Evolutionary conservation across 2,797 vertebrate genomes (phyloP), one percentile per base, ranked within the genome.

Genomic region (Scomberomorus guttatus): DNA sequence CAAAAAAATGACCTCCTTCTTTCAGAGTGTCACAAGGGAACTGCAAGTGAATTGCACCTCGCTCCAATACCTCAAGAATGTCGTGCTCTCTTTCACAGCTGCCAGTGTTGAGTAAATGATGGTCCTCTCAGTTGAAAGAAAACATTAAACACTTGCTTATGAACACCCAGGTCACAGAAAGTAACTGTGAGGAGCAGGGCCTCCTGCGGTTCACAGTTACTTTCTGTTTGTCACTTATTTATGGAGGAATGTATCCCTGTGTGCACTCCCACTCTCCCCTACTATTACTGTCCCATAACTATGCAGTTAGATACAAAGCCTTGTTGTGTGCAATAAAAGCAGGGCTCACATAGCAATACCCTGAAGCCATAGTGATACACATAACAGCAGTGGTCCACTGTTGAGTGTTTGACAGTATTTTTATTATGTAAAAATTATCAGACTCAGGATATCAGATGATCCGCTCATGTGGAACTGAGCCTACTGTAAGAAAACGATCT

Each of bases 221-320:
- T 85, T 82, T 84, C 67, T 84, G 78, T 24, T 79, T 54, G 87
- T 89, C 77, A 81, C 88, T 91, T 90, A 92, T 92, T 94, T 92
- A 92, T 92, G 87, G 90, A 94, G 91, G 93, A 94, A 94, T 93
- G 91, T 84, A 77, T 90, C 78, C 80, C 63, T 44, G 65, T 70
- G 66, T 24, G n/a, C 76, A 70, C 83, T 72, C 85, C 72, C 79
- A 91, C 90, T 89, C 84, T 79, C 44, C 82, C 56, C 80, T 77
- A 80, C 88, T 89, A 90, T 93, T 87, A 91, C 90, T 86, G 84
- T 88, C 87, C 82, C 87, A 85, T 90, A 86, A 90, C 80, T 80
- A 89, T 61, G 85, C 65, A 69, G 88, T 72, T 58, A 70, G 50
- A 88, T 54, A 92, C 90, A 94, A 92, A 87, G 90, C 75, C 51